Evolutionary conservation across 1,140 invertebrate genomes (phyloP), one percentile per base, ranked within the genome.

Genomic region (Ceratina calcarata): DNA sequence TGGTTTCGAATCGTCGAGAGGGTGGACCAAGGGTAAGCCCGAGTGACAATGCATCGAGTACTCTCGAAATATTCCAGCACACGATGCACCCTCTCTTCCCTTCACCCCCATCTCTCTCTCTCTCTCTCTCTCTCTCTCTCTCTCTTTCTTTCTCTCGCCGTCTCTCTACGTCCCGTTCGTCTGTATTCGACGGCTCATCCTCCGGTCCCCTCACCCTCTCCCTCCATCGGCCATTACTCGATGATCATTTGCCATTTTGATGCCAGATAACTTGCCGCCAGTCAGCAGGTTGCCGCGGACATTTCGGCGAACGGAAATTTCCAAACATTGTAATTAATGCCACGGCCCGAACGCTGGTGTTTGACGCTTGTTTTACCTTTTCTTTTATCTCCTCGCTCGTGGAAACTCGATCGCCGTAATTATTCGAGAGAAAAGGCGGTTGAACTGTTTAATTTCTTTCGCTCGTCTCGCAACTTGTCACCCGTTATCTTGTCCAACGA

Each of bases 11-110:
- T 79, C 84, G 80, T 78, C 80, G 80, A 86, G 83, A 66, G 79
- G 66, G 66, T 85, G 84, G 80, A 81, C 71, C 77, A 79, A 78
- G 83, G 77, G 60, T 86, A 86, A 78, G 78, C 72, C 62, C 68
- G 71, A 85, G 80, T 85, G 84, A 86, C 84, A 86, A 82, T 85
- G 78, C 86, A 81, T 87, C 84, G 81, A 88, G 86, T 81, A 85
- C 82, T 89, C 84, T 89, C 78, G 75, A 86, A 88, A 88, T 86
- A 83, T 88, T 79, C 80, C 81, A 73, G 61, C 80, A 74, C 77
- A 86, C 72, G 53, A 85, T 83, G 73, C 60, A 57, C 64, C 58
- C 58, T 74, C 65, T 62, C 69, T 60, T 22, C 53, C 62, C 53
- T 65, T 61, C 72, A 16, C 10, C 10, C 51, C 51, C 51, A 27